Evolutionary conservation across 2,113 vertebrate species (phyloP).

Genomic region (Sapayoa aenigma): DNA sequence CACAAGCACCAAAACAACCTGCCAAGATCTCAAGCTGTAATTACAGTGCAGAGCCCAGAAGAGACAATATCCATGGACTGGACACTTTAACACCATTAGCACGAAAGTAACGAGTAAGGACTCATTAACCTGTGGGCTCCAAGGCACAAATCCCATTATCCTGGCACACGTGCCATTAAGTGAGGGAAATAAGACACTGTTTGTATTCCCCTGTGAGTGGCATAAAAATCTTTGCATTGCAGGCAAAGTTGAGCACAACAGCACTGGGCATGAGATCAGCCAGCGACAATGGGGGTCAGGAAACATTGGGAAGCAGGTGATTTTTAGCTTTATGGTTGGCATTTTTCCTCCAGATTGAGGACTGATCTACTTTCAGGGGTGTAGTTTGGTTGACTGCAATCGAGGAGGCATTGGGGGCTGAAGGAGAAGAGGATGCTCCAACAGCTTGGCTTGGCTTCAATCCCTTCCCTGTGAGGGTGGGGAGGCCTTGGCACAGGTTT

Average conservation of each 20-base stretch:
- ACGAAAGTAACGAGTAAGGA: background rate
- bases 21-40: background rate
- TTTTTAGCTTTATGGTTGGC: background rate
- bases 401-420: background rate
- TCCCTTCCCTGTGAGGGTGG: background rate
- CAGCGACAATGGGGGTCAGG: accelerated
- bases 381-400: background rate
- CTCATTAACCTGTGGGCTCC: conserved; percentile 33
- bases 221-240: background rate
- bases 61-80: background rate
- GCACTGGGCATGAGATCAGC: accelerated
- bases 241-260: background rate
- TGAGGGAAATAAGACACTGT: accelerated
- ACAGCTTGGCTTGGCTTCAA: background rate
- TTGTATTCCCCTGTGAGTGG: background rate
- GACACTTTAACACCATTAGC: background rate
- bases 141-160: conserved; percentile 6
- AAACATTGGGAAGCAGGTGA: accelerated
- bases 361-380: accelerated
- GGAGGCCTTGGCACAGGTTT: background rate
- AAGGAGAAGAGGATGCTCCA: background rate
- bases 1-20: background rate
- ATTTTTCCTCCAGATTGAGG: background rate
- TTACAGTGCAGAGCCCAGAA: background rate
- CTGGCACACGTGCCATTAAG: background rate